Conservation (phyloP, 37 sponge, comb jelly and placozoan genomes). For the Haliclona indistincta region DNA sequence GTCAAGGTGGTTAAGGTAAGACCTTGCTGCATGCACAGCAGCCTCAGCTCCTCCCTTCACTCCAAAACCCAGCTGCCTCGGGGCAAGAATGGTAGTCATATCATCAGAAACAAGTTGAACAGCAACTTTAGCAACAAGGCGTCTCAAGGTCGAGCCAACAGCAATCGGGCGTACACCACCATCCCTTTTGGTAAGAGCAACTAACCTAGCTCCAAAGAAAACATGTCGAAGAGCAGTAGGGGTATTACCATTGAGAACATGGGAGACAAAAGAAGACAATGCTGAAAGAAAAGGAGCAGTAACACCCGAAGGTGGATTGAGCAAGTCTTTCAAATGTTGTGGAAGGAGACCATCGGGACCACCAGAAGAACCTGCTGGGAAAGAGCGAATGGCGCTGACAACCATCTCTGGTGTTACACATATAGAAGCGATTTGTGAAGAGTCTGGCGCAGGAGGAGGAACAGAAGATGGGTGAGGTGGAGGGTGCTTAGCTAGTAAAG, state of each 20-base stretch:
- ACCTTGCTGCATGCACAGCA: slow-evolving; percentile 30
- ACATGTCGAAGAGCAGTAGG: slow-evolving; percentile 19
- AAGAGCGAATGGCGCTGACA: slow-evolving; percentile 30
- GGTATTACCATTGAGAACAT: slow-evolving; percentile 13
- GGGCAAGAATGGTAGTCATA: slow-evolving; percentile 15
- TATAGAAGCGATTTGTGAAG: too few species aligned
- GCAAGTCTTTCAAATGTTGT: slow-evolving; percentile 41
- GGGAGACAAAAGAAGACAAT: slow-evolving; percentile 16
- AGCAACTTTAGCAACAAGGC: slow-evolving; percentile 38
- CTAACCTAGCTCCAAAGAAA: slow-evolving; percentile 38
- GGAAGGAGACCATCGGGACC: slow-evolving; percentile 49
- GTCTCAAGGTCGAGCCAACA: slow-evolving; percentile 31
- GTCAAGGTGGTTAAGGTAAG: not conserved
- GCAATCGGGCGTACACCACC: slow-evolving; percentile 50
- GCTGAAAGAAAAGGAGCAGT: slow-evolving; percentile 8
- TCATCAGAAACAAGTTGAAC: not conserved
- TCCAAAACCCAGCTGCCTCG: too few species aligned
- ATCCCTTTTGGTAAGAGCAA: slow-evolving; percentile 28
- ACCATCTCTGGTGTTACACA: too few species aligned
- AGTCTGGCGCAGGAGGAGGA: too few species aligned
- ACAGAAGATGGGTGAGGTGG: too few species aligned
- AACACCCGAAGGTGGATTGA: not conserved
- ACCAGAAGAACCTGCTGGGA: slow-evolving; percentile 34
- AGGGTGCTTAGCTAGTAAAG: too few species aligned
- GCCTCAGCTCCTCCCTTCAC: slow-evolving; percentile 3